Conservation (phyloP, 2,113 vertebrate species). For the Aldabrachelys gigantea region DNA sequence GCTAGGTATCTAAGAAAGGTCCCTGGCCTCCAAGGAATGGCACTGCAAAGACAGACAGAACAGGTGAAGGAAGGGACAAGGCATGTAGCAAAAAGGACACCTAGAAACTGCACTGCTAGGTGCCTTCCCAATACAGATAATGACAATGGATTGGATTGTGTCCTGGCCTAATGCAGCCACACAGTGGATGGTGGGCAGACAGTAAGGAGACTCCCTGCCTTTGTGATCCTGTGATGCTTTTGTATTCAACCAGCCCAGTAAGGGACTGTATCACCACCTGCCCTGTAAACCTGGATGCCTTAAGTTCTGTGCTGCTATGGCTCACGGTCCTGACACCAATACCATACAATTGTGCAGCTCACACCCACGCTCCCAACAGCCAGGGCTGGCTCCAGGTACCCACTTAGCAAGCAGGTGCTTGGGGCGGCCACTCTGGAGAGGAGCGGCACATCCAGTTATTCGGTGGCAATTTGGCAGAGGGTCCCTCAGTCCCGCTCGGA, state of each 20-base stretch:
- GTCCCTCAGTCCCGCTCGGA: too few species aligned
- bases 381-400: too few species aligned
- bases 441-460: too few species aligned
- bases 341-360: not conserved
- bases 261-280: too few species aligned
- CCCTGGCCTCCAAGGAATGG: slow-evolving; percentile 12
- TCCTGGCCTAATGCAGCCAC: not conserved
- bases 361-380: not conserved
- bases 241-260: too few species aligned
- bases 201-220: not conserved
- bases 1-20: not conserved
- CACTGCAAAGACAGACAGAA: not conserved
- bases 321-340: not conserved
- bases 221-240: not conserved
- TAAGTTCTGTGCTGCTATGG: not conserved
- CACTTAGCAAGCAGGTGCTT: too few species aligned
- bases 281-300: not conserved
- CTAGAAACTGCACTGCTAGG: not conserved
- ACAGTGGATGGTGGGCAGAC: not conserved
- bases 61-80: not conserved
- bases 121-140: not conserved
- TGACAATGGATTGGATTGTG: not conserved
- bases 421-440: too few species aligned
- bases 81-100: not conserved
- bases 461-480: too few species aligned